Base-by-base conservation (phyloP, 2,797 vertebrate species). In the Neostethus bicornis region DNA sequence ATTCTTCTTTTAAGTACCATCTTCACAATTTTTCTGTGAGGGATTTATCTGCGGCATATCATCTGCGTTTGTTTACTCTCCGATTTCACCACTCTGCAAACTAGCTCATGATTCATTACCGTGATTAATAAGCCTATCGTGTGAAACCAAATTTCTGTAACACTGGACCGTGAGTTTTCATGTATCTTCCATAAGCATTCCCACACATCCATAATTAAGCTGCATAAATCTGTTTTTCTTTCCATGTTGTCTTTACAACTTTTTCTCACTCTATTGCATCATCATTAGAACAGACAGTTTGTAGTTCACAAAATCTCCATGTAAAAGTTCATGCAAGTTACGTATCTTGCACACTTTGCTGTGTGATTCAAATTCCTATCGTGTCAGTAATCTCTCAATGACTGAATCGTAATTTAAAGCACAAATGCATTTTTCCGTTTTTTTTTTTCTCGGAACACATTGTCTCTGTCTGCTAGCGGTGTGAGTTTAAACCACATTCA, bases 121-220 rank as follows among this genome's bases (percentile, higher is more conserved):
- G 75, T 89, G 85, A 90, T 91, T 88, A 90, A 89, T 79, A 88
- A 88, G 83, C 83, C 81, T 61, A 74, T 87, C 83, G 70, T 79
- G 74, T 80, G 77, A 84, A 84, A 86, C 81, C 62, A 77, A 89
- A 89, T 84, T 86, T 77, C 60, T 75, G 61, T 72, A 57, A 66
- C 41, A 14, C 46, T 35, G 55, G 67, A 66, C 80, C 59, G 67
- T 75, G 71, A 72, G 67, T 79, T 72, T 73, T 80, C 78, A 82
- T 85, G 79, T 84, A 77, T 85, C 51, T 46, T 44, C 75, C 48
- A 28, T 58, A 81, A 81, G 69, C 74, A 70, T 61, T 70, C 77
- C 67, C 51, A 34, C 67, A 68, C 73, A 80, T 78, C 77, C 73
- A 77, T 78, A 83, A 84, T 85, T 79, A 49, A 48, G 60, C 61